phyloP scores from a whole-genome alignment of 2,888 invertebrate genomes.

The Rambutsinella grinnellia region DNA sequence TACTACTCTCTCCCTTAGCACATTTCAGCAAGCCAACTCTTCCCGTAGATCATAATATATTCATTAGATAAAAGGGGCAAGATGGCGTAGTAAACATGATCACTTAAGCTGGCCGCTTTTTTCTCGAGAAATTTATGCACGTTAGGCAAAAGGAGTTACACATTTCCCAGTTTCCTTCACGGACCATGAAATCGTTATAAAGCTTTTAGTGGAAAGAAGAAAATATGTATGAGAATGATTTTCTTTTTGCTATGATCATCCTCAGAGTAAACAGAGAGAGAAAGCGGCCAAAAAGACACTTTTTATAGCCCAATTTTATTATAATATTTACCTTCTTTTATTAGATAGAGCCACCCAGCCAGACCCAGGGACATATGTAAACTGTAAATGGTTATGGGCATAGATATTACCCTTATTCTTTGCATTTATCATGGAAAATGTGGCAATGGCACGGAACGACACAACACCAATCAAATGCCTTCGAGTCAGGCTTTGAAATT shows the following conservation, averaged over 20 bases:
- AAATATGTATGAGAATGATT: too few relatives aligned
- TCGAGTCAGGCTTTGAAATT: too few relatives aligned
- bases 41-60: slow-evolving; percentile 53
- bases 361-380: not conserved
- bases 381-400: too few relatives aligned
- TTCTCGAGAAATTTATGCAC: slow-evolving; percentile 45
- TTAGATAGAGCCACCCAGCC: not conserved
- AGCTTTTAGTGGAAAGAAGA: slow-evolving; percentile 17
- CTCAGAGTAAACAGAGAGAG: not conserved
- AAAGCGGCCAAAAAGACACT: not conserved
- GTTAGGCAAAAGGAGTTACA: not conserved
- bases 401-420: not conserved
- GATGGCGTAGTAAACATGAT: slow-evolving; percentile 55
- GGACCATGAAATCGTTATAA: slow-evolving; percentile 32
- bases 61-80: slow-evolving; percentile 56
- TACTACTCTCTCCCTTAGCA: not conserved
- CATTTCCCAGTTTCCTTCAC: slow-evolving; percentile 1
- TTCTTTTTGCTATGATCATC: too few relatives aligned
- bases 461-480: not conserved
- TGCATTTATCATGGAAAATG: too few relatives aligned
- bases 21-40: not conserved
- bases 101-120: slow-evolving; percentile 55
- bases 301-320: not conserved
- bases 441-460: too few relatives aligned
- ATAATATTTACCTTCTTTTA: not conserved